Percentiles rank a stretch among this genome's conserved stretches.
Conservation (phyloP, 2,797 vertebrate species). For the Chelidonichthys spinosus region DNA sequence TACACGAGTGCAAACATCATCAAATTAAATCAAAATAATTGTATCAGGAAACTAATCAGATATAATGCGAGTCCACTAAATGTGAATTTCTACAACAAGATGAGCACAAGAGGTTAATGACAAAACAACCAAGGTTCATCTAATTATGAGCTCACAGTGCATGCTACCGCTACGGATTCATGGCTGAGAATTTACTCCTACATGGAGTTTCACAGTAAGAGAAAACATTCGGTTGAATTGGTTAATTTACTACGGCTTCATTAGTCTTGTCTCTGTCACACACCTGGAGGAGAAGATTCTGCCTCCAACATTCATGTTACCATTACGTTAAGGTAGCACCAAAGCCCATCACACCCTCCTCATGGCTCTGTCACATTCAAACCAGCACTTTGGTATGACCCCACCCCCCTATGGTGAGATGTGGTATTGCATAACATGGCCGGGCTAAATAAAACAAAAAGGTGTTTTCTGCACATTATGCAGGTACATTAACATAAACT, state of each 20-base stretch:
- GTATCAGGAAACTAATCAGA: conserved; percentile 49
- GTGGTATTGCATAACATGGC: conserved; percentile 71
- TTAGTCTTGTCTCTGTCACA: conserved; percentile 12
- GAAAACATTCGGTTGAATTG: neutral
- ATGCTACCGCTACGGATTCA: neutral
- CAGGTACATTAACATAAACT: neutral
- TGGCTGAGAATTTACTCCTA: neutral
- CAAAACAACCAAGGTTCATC: conserved; percentile 42
- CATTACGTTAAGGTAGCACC: conserved; percentile 52
- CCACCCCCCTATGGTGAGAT: conserved; percentile 78
- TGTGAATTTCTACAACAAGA: conserved; percentile 38
- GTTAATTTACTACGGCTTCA: no score
- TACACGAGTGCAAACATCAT: conserved; percentile 52
- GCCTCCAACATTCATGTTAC: conserved; percentile 46
- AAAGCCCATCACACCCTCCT: conserved; percentile 57
- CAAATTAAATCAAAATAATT: conserved; percentile 54
- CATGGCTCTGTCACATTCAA: conserved; percentile 46
- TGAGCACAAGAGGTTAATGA: conserved; percentile 51
- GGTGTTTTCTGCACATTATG: neutral
- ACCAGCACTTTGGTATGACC: conserved; percentile 77
- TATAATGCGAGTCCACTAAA: conserved; percentile 46
- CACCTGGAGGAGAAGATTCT: conserved; percentile 32
- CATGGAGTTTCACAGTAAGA: neutral
- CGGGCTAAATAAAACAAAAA: conserved; percentile 9
- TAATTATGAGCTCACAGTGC: conserved; percentile 27